These are phyloP conservation scores for Bibio marci DNA, from an alignment of 2,888 invertebrate species.

Conservation along the genomic window DNA sequence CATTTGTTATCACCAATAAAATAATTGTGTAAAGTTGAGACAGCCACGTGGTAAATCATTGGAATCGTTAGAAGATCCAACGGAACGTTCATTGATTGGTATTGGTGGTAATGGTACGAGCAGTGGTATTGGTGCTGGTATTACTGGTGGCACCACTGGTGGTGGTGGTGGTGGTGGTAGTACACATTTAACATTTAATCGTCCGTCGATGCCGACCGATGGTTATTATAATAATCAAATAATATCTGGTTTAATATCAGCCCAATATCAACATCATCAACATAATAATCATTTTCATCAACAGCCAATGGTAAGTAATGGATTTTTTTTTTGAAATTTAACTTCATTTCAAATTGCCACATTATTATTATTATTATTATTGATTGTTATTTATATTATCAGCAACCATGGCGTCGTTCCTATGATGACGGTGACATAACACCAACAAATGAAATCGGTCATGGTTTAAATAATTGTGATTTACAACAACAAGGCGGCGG, in stretches of 20 bases:
- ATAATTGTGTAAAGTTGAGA: slow-evolving; percentile 44
- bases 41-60: slow-evolving; percentile 72
- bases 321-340: neutral
- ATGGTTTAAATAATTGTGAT: slow-evolving; percentile 21
- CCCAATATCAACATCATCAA: slow-evolving; percentile 10
- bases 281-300: neutral
- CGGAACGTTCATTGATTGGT: slow-evolving; percentile 30
- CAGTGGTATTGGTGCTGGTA: slow-evolving; percentile 11
- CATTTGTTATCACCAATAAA: too few species aligned
- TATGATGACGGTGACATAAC: slow-evolving; percentile 86
- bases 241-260: slow-evolving; percentile 6
- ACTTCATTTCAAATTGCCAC: neutral
- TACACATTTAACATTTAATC: slow-evolving; percentile 30
- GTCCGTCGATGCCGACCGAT: slow-evolving; percentile 9
- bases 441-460: slow-evolving; percentile 58
- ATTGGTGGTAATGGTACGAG: slow-evolving; percentile 11
- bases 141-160: slow-evolving; percentile 19
- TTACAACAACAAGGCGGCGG: slow-evolving; percentile 50
- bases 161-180: slow-evolving; percentile 11
- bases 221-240: slow-evolving; percentile 13
- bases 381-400: slow-evolving; percentile 4
- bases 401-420: slow-evolving; percentile 48
- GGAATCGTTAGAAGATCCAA: slow-evolving; percentile 66
- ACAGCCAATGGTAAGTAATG: slow-evolving; percentile 15
- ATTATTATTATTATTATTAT: neutral